phyloP scores from a whole-genome alignment of 2,797 vertebrate species.

The Thunnus albacares region DNA sequence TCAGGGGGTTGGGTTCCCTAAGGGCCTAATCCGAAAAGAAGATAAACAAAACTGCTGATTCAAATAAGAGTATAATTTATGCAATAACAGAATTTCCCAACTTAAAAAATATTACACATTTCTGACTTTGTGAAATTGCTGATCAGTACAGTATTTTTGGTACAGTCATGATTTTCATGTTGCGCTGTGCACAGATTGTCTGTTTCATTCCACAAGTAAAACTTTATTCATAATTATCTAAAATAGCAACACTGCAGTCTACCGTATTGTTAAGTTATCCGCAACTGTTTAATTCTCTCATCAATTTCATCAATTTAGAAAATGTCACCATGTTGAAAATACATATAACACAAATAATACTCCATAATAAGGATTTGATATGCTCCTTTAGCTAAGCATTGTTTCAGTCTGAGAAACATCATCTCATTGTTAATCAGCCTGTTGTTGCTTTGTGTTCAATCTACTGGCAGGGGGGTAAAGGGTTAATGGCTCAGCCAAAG shows the following conservation, averaged over 20 bases:
- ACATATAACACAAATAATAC: conserved; percentile 44
- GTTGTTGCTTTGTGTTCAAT: conserved; percentile 77
- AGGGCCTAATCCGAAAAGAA: conserved; percentile 82
- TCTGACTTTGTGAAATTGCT: conserved; percentile 20
- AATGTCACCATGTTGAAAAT: conserved; percentile 25
- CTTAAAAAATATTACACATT: conserved; percentile 34
- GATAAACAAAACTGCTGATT: conserved; percentile 84
- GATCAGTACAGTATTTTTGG: conserved; percentile 8
- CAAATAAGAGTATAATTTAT: conserved; percentile 68
- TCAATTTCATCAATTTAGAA: conserved; percentile 26
- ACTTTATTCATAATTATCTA: conserved; percentile 2
- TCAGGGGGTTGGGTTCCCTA: conserved; percentile 77
- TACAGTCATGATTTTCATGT: neutral
- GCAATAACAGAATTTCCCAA: conserved; percentile 55
- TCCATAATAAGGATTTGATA: conserved; percentile 44
- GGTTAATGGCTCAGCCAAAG: conserved; percentile 88
- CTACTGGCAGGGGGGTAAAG: conserved; percentile 73
- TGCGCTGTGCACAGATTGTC: neutral
- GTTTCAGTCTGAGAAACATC: conserved; percentile 68
- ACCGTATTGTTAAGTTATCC: neutral
- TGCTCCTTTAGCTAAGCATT: conserved; percentile 68
- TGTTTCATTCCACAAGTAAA: conserved; percentile 7
- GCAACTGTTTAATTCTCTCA: conserved; percentile 3
- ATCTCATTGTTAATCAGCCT: conserved; percentile 76
- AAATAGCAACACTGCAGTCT: conserved; percentile 7